phyloP scores from a whole-genome alignment of 2,797 vertebrate species.

The Molothrus aeneus region DNA sequence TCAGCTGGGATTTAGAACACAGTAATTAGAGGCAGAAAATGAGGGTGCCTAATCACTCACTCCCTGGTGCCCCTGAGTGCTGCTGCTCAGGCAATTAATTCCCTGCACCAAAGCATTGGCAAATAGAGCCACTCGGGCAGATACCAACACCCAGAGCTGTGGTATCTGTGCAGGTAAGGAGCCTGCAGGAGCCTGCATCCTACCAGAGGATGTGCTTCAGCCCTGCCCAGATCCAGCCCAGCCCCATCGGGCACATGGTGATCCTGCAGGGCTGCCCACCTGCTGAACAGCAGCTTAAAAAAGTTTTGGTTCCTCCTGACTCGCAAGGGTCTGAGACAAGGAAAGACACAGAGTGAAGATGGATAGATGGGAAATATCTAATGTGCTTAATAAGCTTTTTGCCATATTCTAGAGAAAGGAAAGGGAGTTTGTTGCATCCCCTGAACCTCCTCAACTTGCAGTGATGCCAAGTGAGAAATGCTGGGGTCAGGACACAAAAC shows the following conservation, averaged over 20 bases:
- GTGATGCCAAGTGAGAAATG: not conserved
- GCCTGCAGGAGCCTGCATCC: not conserved
- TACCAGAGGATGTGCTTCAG: not conserved
- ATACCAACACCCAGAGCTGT: not conserved
- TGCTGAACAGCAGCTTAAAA: not conserved
- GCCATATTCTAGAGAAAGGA: not conserved
- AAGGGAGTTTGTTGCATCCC: not conserved
- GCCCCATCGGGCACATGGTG: rapidly evolving
- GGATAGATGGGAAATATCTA: not conserved
- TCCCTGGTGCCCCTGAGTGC: constrained; percentile 36
- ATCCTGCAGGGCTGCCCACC: not conserved
- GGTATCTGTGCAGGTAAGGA: not conserved
- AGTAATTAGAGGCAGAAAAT: constrained; percentile 65
- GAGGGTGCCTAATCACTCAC: constrained; percentile 54
- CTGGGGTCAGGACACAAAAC: not conserved
- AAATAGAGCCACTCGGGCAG: not conserved
- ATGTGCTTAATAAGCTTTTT: not conserved
- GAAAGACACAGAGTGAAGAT: not conserved
- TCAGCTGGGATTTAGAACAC: constrained; percentile 31
- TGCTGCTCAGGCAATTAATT: constrained; percentile 63
- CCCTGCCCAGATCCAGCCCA: not conserved
- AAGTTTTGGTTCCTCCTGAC: not conserved
- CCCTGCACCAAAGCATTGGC: constrained; percentile 12
- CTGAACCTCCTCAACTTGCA: not conserved
- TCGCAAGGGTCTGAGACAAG: rapidly evolving